These are phyloP conservation scores for Alectoris magna DNA, from an alignment of 2,797 vertebrate species.

Conservation along the genomic window DNA sequence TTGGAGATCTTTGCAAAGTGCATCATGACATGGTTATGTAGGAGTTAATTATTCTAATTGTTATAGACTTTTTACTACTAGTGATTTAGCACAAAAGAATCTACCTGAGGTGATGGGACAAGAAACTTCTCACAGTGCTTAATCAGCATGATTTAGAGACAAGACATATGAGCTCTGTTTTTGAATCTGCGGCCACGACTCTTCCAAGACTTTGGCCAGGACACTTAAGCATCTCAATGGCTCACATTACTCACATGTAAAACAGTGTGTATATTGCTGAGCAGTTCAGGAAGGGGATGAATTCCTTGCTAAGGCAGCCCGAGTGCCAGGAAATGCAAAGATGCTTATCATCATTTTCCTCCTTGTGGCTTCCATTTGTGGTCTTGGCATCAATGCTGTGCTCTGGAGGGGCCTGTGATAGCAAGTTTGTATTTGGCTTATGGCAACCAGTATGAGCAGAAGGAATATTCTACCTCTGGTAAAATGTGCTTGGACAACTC, in stretches of 20 bases:
- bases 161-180: neutral
- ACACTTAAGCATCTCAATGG: neutral
- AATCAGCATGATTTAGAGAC: neutral
- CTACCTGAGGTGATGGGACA: neutral
- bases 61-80: neutral
- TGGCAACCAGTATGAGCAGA: neutral
- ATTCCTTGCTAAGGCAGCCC: neutral
- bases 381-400: accelerated
- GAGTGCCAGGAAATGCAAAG: neutral
- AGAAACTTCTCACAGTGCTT: neutral
- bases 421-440: neutral
- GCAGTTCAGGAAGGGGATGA: neutral
- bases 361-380: neutral
- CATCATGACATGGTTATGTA: neutral
- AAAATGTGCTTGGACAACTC: neutral
- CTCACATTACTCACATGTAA: neutral
- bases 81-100: constrained; percentile 44
- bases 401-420: neutral
- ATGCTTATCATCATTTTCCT: neutral
- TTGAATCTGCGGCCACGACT: neutral
- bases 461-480: neutral
- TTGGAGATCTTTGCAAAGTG: constrained; percentile 31
- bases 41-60: constrained; percentile 47
- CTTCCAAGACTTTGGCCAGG: neutral
- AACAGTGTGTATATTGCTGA: neutral